Evolutionary conservation across 2,888 invertebrate genomes (phyloP).

Genomic region (Drepanosiphum platanoidis): DNA sequence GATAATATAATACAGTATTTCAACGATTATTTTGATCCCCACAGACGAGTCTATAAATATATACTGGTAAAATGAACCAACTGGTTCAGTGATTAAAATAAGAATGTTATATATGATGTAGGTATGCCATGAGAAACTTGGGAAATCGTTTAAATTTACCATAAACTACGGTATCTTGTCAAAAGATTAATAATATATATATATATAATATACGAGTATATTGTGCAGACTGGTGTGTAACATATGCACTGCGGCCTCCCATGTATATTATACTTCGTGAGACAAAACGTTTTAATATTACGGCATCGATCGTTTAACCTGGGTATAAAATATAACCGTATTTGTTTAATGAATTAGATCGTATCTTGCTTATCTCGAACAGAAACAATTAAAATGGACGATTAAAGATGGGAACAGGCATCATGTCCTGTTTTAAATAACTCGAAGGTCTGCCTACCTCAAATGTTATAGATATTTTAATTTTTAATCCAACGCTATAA

Average conservation of each 20-base stretch:
- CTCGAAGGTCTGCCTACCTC: neutral
- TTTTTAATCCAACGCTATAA: neutral
- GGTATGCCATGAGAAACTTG: neutral
- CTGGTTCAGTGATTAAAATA: neutral
- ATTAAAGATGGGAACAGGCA: neutral
- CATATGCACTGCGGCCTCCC: neutral
- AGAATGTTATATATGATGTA: neutral
- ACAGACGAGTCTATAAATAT: neutral
- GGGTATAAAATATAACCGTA: neutral
- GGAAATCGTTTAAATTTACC: slow-evolving; percentile 32
- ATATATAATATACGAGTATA: neutral
- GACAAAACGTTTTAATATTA: neutral
- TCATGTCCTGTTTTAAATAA: neutral
- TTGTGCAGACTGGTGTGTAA: neutral
- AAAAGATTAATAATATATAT: slow-evolving; percentile 3
- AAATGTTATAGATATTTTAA: neutral
- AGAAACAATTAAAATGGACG: neutral
- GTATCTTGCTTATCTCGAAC: neutral
- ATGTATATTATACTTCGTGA: neutral
- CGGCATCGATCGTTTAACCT: neutral
- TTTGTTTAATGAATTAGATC: slow-evolving; percentile 8
- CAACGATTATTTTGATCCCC: slow-evolving; percentile 28
- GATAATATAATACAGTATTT: slow-evolving; percentile 18
- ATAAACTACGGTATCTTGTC: neutral
- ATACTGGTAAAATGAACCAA: neutral